Conservation (phyloP, 2,797 vertebrate species). For the Sebastes nivosus region DNA sequence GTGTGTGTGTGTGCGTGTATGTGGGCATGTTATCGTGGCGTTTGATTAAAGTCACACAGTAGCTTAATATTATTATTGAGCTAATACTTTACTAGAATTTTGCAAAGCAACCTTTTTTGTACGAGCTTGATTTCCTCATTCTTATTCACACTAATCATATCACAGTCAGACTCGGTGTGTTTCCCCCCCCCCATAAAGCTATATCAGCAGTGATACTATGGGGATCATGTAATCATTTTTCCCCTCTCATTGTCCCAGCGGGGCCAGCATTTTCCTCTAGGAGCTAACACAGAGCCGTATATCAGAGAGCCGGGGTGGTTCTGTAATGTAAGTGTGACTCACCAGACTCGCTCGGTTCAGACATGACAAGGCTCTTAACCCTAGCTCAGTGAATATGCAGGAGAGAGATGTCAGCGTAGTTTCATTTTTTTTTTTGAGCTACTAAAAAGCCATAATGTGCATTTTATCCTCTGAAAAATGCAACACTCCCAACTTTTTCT, state of each 20-base stretch:
- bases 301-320: constrained; percentile 11
- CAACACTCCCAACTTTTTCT: background rate
- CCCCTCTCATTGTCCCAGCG: constrained; percentile 21
- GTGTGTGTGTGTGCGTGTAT: background rate
- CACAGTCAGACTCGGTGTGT: background rate
- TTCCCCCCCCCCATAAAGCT: background rate
- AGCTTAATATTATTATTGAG: background rate
- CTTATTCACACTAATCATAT: constrained; percentile 6
- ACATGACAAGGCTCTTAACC: constrained; percentile 56
- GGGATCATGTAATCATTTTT: constrained; percentile 25
- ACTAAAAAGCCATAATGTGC: constrained; percentile 27
- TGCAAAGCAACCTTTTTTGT: background rate
- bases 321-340: constrained; percentile 52
- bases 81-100: background rate
- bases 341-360: constrained; percentile 30
- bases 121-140: background rate
- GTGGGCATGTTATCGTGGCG: background rate
- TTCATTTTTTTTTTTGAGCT: constrained; percentile 3
- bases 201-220: constrained; percentile 9
- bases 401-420: constrained; percentile 14
- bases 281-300: constrained; percentile 2
- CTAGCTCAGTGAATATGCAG: constrained; percentile 22
- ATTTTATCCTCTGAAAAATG: constrained; percentile 13
- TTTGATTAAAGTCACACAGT: constrained; percentile 8
- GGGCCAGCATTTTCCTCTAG: constrained; percentile 5